Base-by-base conservation (phyloP, 30 jellyfish, hydroid and myxozoan species). In the Cassiopea andromeda region DNA sequence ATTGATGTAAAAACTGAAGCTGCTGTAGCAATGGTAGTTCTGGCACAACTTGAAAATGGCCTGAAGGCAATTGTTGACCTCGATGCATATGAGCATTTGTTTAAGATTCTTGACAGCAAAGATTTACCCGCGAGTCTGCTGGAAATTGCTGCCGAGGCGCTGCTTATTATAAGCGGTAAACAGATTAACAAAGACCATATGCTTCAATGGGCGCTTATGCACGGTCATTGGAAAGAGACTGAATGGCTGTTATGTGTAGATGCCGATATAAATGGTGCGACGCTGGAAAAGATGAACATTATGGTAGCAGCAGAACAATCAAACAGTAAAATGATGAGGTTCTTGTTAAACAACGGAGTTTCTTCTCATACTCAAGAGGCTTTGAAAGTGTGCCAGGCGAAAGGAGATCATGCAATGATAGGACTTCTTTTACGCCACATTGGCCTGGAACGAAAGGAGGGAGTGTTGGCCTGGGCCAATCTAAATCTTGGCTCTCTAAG, bases 391-490 rank as follows among this genome's bases (percentile, higher is more conserved):
- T 58, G 96, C 44, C 85, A 78, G 27, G 76, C 78, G 74, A 76
- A 68, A 68, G 46, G 71, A 16, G 87, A 91, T 54, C 75, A 83
- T 44, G 69, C 27, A 44, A 75, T 96, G 73, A 78, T 91, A 1
- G 99, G 99, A 0, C 19, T 91, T 2, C 73, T 96, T 90, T 48
- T 96, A 57, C 17, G 95, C 44, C 90, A 87, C 61, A 87, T 96
- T 61, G 99, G 99, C 12, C 71, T 77, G 74, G 98, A 96, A 58
- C 16, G 85, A 69, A 92, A 87, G 77, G 87, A 91, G 43, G 96
- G 94, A 48, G 82, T 84, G 17, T 60, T 96, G 79, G 95, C 97
- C 1, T 96, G 99, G 99, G 90, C 98, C 16, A 96, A 86, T 57
- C 54, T 96, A 93, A 85, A 88, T 48, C 73, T 96, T 1, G 18